These are phyloP conservation scores for Cephalopholis sonnerati DNA, from an alignment of 2,113 vertebrate genomes.

Conservation along the genomic window DNA sequence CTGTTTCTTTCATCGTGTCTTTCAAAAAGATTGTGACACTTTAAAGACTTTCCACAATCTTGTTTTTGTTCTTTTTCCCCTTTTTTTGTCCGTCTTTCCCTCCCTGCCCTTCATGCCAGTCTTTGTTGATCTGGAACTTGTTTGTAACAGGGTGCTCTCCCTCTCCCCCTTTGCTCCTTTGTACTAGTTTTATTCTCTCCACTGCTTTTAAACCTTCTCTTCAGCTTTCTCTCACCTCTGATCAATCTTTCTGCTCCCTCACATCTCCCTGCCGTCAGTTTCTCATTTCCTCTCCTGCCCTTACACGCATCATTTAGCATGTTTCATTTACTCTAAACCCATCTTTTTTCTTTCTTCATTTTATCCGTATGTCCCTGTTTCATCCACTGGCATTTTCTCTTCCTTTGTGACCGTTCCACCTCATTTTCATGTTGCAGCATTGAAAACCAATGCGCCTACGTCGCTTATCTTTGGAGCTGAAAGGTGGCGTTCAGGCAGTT, in stretches of 20 bases:
- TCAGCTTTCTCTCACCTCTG: not conserved
- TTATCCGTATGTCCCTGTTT: slow-evolving; percentile 9
- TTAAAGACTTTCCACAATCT: slow-evolving; percentile 7
- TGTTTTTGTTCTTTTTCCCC: not conserved
- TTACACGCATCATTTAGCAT: not conserved
- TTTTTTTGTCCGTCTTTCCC: not conserved
- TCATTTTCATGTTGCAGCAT: not conserved
- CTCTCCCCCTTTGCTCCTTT: not conserved
- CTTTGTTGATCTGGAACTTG: slow-evolving; percentile 20
- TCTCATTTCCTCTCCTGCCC: not conserved
- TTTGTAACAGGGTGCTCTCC: not conserved
- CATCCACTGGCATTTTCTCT: not conserved
- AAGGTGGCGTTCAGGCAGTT: not conserved
- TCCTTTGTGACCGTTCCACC: not conserved
- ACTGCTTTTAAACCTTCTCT: slow-evolving; percentile 8
- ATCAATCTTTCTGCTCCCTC: slow-evolving; percentile 7
- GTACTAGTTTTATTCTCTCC: not conserved
- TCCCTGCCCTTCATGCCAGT: not conserved
- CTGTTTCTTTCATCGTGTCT: slow-evolving; percentile 32
- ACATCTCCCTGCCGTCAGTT: not conserved
- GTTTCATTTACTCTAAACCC: not conserved
- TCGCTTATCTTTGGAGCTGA: not conserved
- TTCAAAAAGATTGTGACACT: slow-evolving; percentile 32
- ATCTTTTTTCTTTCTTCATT: not conserved
- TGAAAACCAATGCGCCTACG: not conserved